Base-by-base conservation (phyloP, 2,797 vertebrate species). In the Acridotheres tristis region DNA sequence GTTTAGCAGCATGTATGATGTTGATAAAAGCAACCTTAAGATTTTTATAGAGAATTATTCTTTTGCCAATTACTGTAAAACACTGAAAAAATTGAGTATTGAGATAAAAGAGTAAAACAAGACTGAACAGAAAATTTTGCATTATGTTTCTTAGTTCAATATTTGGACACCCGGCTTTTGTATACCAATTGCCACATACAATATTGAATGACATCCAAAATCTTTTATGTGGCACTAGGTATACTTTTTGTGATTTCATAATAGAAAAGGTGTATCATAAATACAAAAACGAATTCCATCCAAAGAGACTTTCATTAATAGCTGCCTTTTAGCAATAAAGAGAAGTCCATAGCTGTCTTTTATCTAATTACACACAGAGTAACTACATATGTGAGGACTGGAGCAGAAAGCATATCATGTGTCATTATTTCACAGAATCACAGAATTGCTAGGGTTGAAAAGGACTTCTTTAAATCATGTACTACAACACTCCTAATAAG, bases 401-500 rank as follows among this genome's bases (percentile, higher is more conserved):
- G 4, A 75, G 10, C 19, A 85, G 48, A 54, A 90, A 45, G 19
- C 10, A 36, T 17, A 55, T 6, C 1, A 27, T 13, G 13, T n/a
- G 8, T 43, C 25, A n/a, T 40, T 43, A n/a, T 40, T 79, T 45
- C 43, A 78, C 32, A 63, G 30, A 62, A 30, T 47, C 29, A 40
- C 16, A 62, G 18, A 71, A 36, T 30, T 63, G 4, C 29, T 57
- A 27, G 10, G 7, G 13, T 38, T 63, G 15, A 48, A 71, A 55
- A 1, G 2, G 26, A 13, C 14, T 58, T 43, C 3, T 36, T 47
- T 25, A 48, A 55, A 48, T 77, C 42, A 32, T 10, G 1, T 22
- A 26, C 12, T 57, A 15, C 32, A 63, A 48, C 0, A 0, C 7
- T 48, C 1, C 42, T 32, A 34, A 12, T 40, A 26, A 54, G 20